phyloP scores from a whole-genome alignment of 2,888 invertebrate species.

The Pachycephus smyrnensis region DNA sequence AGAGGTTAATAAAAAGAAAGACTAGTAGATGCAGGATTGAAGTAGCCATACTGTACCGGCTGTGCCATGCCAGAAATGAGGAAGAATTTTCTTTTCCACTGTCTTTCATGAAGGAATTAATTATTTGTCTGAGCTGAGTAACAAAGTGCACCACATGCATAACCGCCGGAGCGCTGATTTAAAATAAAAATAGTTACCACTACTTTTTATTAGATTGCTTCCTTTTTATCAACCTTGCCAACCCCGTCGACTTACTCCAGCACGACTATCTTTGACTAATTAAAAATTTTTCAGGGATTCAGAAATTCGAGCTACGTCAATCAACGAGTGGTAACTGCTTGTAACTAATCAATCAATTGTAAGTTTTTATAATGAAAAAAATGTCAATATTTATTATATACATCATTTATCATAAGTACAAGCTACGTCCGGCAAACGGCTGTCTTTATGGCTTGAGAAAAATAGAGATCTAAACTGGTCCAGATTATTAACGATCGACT shows the following conservation, averaged over 20 bases:
- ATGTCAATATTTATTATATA: neutral
- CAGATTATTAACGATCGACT: too few species aligned
- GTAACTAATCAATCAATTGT: neutral
- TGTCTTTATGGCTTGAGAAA: too few species aligned
- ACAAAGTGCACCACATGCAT: conserved; percentile 2
- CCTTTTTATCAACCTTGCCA: too few species aligned
- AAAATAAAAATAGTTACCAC: neutral
- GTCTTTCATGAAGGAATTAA: conserved; percentile 40
- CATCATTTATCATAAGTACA: too few species aligned
- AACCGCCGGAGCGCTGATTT: neutral
- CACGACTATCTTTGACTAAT: neutral
- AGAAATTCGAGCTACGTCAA: neutral
- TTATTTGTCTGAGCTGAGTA: conserved; percentile 27
- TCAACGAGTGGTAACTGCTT: neutral
- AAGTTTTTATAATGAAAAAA: neutral
- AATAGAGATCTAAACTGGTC: too few species aligned
- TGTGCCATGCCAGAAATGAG: neutral
- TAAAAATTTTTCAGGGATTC: neutral
- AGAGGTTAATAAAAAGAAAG: neutral
- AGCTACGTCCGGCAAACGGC: too few species aligned
- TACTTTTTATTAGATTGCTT: neutral
- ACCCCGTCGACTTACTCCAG: too few species aligned
- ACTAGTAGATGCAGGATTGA: neutral
- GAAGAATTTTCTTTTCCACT: conserved; percentile 27
- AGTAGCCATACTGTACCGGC: neutral